A percentile compares a stretch with the other conserved stretches of the same genome.
These are phyloP conservation scores for Entomobrya proxima DNA, from an alignment of 2,888 invertebrate genomes.

Conservation along the genomic window DNA sequence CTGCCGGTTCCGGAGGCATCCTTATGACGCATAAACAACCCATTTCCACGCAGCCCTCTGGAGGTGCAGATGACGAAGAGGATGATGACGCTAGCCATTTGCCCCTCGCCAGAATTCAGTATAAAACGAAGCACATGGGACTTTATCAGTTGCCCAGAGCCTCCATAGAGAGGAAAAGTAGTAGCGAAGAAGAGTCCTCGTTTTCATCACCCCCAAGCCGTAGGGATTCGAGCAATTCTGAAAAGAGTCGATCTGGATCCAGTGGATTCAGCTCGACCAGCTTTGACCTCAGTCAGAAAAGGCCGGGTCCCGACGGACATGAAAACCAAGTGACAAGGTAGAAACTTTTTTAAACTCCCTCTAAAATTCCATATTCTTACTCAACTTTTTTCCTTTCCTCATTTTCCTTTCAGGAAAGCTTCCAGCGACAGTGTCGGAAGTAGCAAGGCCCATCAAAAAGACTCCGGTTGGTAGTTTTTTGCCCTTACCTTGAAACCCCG, in stretches of 20 bases:
- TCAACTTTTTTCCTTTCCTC: not conserved
- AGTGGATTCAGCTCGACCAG: constrained; percentile 69
- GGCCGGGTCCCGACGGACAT: constrained; percentile 71
- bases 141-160: constrained; percentile 71
- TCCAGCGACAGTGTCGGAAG: constrained; percentile 69
- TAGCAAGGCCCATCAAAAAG: constrained; percentile 41
- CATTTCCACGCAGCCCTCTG: constrained; percentile 60
- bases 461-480: constrained; percentile 60
- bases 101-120: constrained; percentile 70
- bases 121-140: constrained; percentile 69
- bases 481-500: too few relatives aligned
- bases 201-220: constrained; percentile 61
- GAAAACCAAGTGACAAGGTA: constrained; percentile 70
- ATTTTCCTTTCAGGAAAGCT: constrained; percentile 49
- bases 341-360: too few relatives aligned
- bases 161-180: constrained; percentile 69
- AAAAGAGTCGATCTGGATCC: constrained; percentile 63
- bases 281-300: constrained; percentile 68
- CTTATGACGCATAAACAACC: constrained; percentile 41
- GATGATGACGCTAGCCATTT: constrained; percentile 66
- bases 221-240: constrained; percentile 71
- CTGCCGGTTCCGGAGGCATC: constrained; percentile 36
- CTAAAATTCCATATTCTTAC: too few relatives aligned
- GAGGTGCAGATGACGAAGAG: constrained; percentile 36
- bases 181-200: constrained; percentile 63